Conservation (phyloP, 2,113 vertebrate genomes). For the Neomonachus schauinslandi region DNA sequence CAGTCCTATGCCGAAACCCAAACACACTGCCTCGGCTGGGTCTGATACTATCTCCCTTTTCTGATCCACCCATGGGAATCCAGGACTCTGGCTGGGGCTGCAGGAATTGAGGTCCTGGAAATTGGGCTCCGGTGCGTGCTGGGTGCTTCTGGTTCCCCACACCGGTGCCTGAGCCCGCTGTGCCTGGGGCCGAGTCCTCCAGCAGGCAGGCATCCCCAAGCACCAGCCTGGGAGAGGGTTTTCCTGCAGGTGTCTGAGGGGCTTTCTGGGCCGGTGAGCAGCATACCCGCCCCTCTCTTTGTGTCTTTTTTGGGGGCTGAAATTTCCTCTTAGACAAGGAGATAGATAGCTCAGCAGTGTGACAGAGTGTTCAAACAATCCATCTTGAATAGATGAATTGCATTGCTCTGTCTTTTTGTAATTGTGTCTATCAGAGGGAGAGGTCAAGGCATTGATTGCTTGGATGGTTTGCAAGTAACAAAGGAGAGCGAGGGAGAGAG, state of each 20-base stretch:
- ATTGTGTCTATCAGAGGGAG: constrained; percentile 80
- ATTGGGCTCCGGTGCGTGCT: neutral
- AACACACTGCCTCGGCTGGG: neutral
- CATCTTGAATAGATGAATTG: constrained; percentile 77
- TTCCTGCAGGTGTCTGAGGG: constrained; percentile 63
- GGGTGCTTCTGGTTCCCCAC: constrained; percentile 12
- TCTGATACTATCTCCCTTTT: neutral
- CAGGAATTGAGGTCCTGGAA: neutral
- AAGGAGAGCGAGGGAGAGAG: constrained; percentile 79
- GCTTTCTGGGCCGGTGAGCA: constrained; percentile 39
- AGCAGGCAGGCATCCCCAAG: neutral
- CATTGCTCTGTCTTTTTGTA: constrained; percentile 83
- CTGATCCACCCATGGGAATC: neutral
- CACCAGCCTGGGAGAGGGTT: constrained; percentile 37
- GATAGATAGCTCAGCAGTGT: constrained; percentile 77
- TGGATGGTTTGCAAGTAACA: constrained; percentile 85
- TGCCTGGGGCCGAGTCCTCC: constrained; percentile 17
- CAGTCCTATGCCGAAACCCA: neutral
- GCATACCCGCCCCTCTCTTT: constrained; percentile 62
- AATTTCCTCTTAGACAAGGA: constrained; percentile 77
- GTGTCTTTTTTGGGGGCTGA: constrained; percentile 77
- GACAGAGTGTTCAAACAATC: constrained; percentile 83
- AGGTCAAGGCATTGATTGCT: constrained; percentile 85
- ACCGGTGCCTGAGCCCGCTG: neutral
- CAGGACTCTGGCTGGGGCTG: neutral